Base-by-base conservation (phyloP, 2,113 vertebrate species). In the Vicugna pacos region DNA sequence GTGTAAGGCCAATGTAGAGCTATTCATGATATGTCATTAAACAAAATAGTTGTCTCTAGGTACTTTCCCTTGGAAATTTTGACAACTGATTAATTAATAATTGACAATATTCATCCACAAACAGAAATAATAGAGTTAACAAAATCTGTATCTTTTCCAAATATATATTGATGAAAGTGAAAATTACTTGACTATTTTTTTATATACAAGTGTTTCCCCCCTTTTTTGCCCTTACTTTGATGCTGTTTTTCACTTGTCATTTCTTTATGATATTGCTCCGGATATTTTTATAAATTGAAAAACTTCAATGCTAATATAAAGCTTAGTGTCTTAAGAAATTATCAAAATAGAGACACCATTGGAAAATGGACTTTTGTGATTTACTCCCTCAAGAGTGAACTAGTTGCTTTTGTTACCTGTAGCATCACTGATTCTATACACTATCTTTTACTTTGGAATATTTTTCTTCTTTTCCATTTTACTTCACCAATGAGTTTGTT, bases 261-360 rank as follows among this genome's bases (percentile, higher is more conserved):
- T 87, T 73, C 14, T 38, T 56, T 83, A 38, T 38, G 0, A 26
- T 77, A 92, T 35, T 89, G 17, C 1, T 92, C 8, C 72, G 26
- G 15, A n/a, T 93, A 58, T 81, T 86, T 89, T 32, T 62, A 60
- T 35, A 76, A 91, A 87, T 30, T 76, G 90, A 94, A 92, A 2
- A 91, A 38, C 1, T 75, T 79, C 22, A 54, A 76, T 48, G 4
- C 0, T n/a, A 67, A 42, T 52, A 30, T 56, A 72, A 70, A 83
- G 15, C 38, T 89, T 4, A 76, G 3, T 48, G 14, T 42, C 95
- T 32, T 69, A 70, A 46, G 56, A 92, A 58, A 89, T 85, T 8
- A 32, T 14, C 76, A 96, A n/a, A 11, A 46, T 54, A 76, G 11
- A 73, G 0, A 80, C 24, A 10, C 10, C 16, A 38, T 20, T 48